Evolutionary conservation across 2,888 invertebrate species (phyloP), one percentile per base, ranked within the genome.

Genomic region (Tachina lurida): DNA sequence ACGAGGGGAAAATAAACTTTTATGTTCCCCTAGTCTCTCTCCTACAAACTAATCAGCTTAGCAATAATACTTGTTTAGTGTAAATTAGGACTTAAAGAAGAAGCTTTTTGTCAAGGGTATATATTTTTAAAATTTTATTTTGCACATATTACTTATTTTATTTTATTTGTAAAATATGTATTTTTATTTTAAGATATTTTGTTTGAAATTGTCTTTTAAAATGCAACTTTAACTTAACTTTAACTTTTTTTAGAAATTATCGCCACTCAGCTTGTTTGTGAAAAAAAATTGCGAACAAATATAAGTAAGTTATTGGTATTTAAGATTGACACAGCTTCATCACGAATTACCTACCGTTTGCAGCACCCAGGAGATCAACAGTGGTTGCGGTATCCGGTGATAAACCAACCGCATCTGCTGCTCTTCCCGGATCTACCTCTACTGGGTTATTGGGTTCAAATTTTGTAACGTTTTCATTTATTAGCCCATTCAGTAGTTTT

Each of bases 291-390:
- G 3, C 2, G 31, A 7, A 19, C 41, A n/a, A 60, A 49, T 19
- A 47, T 39, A 3, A 68, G 19, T 54, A 49, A 19, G 49, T 19
- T 54, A 54, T 52, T 58, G 8, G 19, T 75, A 52, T 60, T 60
- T 76, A 22, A 39, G 39, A 54, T 73, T 71, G 3, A 49, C 17
- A 2, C 22, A 78, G 85, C 85, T 88, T 90, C 91, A 91, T 89
- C 90, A 91, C 91, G 91, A 91, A 91, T 91, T 91, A 90, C 88
- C 67, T 91, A 89, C 88, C 91, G 78, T 89, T 88, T 84, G 88
- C 88, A 62, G 67, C 87, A 75, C 88, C 91, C 89, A 91, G 91
- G 91, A 89, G 91, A 89, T 90, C 90, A 84, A 91, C 91, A 88
- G 90, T 90, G 87, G 89, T 91, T 88, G 91, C 90, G 87, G 84